Conservation (phyloP, 1,140 invertebrate species). For the Heliothis virescens region DNA sequence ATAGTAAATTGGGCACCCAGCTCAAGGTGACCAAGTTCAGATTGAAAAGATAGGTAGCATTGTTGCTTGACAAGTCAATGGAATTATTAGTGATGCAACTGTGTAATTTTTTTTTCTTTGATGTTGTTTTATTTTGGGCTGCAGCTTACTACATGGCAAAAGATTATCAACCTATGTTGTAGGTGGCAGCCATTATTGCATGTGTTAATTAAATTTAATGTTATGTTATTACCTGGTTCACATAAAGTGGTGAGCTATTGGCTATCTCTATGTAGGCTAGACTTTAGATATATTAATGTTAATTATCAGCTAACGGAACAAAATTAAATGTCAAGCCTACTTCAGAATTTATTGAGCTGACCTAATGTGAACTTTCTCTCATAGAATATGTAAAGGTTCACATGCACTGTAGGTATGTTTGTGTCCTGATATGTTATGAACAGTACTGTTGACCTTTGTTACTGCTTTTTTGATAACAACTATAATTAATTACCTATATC, state of each 20-base stretch:
- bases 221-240: not conserved
- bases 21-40: not conserved
- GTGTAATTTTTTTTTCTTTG: not conserved
- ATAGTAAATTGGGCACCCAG: not conserved
- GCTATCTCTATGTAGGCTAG: too few relatives aligned
- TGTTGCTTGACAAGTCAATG: not conserved
- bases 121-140: not conserved
- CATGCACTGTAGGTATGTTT: too few relatives aligned
- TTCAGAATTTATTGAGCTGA: too few relatives aligned
- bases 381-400: too few relatives aligned
- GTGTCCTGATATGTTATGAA: not conserved
- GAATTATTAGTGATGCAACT: not conserved
- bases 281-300: too few relatives aligned
- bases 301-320: too few relatives aligned
- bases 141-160: not conserved
- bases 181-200: too few relatives aligned
- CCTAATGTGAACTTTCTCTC: too few relatives aligned
- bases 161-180: not conserved
- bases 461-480: constrained; percentile 8
- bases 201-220: not conserved
- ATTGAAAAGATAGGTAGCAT: not conserved
- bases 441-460: constrained; percentile 1
- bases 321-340: too few relatives aligned
- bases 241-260: too few relatives aligned
- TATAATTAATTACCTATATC: not conserved